Conservation (phyloP, 2,888 invertebrate genomes). For the Allygus modestus region DNA sequence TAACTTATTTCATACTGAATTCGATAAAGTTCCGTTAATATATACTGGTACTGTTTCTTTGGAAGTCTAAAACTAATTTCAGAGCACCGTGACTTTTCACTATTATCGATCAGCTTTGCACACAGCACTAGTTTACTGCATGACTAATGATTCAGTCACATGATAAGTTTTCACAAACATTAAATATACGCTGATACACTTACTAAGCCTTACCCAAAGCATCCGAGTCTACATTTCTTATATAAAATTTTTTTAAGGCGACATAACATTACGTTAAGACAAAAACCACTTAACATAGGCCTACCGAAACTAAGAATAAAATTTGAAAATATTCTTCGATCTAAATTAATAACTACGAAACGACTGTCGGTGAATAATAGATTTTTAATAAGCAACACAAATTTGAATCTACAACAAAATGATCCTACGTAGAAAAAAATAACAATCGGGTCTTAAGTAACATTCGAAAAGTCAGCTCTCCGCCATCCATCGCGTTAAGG, state of each 20-base stretch:
- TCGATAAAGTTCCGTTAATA: too few relatives aligned
- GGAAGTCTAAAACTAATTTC: neutral
- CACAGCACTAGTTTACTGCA: conserved; percentile 15
- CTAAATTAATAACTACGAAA: conserved; percentile 34
- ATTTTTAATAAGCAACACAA: conserved; percentile 8
- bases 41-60: too few relatives aligned
- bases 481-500: neutral
- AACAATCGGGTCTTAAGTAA: conserved; percentile 9
- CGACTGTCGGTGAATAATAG: neutral
- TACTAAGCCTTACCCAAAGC: conserved; percentile 13
- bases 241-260: conserved; percentile 16
- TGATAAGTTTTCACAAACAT: neutral
- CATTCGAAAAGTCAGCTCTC: conserved; percentile 14
- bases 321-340: neutral
- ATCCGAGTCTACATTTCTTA: conserved; percentile 23
- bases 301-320: neutral
- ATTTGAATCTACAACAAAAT: conserved; percentile 7
- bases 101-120: too few relatives aligned
- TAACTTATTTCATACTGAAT: too few relatives aligned
- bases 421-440: neutral
- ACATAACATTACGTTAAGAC: conserved; percentile 25
- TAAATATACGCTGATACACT: conserved; percentile 13
- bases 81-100: neutral
- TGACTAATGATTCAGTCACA: neutral
- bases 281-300: conserved; percentile 35